Percentiles rank a stretch among this genome's conserved stretches.
phyloP scores from a whole-genome alignment of 2,113 vertebrate genomes.

The Charina bottae region DNA sequence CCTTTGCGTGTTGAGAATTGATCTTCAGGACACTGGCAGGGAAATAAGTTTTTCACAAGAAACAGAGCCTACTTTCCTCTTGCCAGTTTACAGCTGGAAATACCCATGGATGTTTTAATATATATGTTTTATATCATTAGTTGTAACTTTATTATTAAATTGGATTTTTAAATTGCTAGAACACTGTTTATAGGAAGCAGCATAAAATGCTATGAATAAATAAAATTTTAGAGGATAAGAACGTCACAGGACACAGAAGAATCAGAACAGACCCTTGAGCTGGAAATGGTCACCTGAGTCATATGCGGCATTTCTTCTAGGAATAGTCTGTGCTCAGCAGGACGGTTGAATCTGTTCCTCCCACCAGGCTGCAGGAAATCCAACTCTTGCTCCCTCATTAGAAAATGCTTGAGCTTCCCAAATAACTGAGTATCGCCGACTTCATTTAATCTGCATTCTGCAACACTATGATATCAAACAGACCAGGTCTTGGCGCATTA shows the following conservation, averaged over 20 bases:
- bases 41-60: background rate
- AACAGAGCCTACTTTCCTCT: background rate
- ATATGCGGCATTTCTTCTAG: background rate
- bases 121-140: too few species aligned
- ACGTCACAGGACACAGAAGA: background rate
- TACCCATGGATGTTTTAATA: background rate
- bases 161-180: background rate
- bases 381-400: background rate
- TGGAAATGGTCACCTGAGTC: background rate
- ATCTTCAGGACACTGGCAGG: background rate
- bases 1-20: background rate
- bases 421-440: background rate
- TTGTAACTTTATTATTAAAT: background rate
- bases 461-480: background rate
- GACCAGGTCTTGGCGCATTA: background rate
- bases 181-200: background rate
- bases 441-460: background rate
- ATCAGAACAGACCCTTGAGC: background rate
- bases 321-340: background rate
- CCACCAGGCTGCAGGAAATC: background rate
- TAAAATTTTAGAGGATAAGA: background rate
- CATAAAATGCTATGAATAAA: background rate
- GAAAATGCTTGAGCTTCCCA: background rate
- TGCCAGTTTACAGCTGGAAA: background rate
- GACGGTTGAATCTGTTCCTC: background rate